Evolutionary conservation across 2,113 vertebrate species (phyloP).

Genomic region (Malurus elegans): DNA sequence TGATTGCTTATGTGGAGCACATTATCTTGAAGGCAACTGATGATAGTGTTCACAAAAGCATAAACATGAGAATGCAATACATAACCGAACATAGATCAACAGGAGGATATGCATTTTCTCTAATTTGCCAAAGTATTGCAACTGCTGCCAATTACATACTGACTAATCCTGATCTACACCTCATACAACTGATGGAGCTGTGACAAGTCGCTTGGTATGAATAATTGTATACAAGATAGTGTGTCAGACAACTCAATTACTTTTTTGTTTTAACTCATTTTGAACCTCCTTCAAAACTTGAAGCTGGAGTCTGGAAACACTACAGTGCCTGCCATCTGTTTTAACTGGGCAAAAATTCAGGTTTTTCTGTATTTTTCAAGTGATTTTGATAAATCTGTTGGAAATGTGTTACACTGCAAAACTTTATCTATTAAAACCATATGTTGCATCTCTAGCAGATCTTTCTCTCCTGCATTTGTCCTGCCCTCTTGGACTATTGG

Average conservation of each 20-base stretch:
- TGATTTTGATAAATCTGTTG: slow-evolving; percentile 12
- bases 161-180: not conserved
- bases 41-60: not conserved
- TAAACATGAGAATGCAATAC: not conserved
- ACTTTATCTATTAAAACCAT: not conserved
- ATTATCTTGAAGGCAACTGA: not conserved
- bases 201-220: not conserved
- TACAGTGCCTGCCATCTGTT: slow-evolving; percentile 35
- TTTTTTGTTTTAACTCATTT: slow-evolving; percentile 30
- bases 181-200: not conserved
- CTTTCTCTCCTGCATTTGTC: not conserved
- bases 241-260: not conserved
- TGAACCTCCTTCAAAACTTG: slow-evolving; percentile 18
- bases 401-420: not conserved
- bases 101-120: not conserved
- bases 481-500: not conserved
- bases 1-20: not conserved
- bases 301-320: slow-evolving; percentile 29
- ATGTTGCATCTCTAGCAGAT: not conserved
- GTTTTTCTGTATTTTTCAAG: not conserved
- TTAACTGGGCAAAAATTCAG: slow-evolving; percentile 19
- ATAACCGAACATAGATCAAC: not conserved
- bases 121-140: not conserved
- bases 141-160: not conserved
- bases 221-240: not conserved